Percentiles rank a stretch among this genome's conserved stretches.
These are phyloP conservation scores for Catharus minimus DNA, from an alignment of 2,113 vertebrate genomes.

Conservation along the genomic window DNA sequence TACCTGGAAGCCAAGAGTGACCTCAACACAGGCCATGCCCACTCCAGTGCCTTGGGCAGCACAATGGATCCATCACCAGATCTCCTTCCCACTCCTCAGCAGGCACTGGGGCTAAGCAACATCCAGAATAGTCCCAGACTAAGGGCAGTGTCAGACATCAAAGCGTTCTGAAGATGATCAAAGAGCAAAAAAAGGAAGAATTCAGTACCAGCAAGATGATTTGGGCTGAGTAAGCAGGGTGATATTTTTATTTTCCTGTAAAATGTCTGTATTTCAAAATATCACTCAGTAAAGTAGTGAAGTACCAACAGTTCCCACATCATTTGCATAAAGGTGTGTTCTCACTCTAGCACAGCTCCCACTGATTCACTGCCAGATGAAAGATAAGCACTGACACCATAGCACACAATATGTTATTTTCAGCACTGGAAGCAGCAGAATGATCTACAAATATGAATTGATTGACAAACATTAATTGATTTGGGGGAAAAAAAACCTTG, in stretches of 20 bases:
- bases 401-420: neutral
- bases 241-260: neutral
- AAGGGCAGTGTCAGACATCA: neutral
- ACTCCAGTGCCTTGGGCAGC: neutral
- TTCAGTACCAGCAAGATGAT: neutral
- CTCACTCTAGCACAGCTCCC: neutral
- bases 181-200: neutral
- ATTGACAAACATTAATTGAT: neutral
- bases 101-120: accelerated
- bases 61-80: accelerated
- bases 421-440: neutral
- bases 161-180: neutral
- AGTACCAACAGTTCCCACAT: neutral
- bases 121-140: neutral
- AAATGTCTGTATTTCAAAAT: neutral
- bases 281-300: neutral
- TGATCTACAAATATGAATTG: neutral
- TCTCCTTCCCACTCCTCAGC: neutral
- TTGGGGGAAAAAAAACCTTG: neutral
- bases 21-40: neutral
- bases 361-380: neutral
- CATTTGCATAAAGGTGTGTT: neutral
- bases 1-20: neutral
- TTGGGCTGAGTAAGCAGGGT: neutral
- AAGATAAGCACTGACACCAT: neutral